Base-by-base conservation (phyloP, 2,113 vertebrate genomes). In the Gracilinanus agilis region DNA sequence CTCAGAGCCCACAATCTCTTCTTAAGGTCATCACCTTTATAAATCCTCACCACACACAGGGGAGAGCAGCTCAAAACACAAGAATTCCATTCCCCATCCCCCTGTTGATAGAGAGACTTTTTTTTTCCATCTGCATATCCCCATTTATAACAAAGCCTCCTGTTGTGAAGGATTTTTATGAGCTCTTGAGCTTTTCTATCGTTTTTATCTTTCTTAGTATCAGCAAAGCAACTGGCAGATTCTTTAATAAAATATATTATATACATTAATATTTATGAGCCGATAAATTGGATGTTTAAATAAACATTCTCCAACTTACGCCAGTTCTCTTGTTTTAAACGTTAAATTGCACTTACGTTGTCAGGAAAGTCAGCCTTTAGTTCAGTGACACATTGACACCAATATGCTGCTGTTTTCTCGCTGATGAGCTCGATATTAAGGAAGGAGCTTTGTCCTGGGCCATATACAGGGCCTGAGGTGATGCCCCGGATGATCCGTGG, bases 391-490 rank as follows among this genome's bases (percentile, higher is more conserved):
- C 99, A 98, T 97, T 98, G 98, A 98, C 99, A 99, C 99, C 99
- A 99, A 93, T 99, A 99, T 0, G 99, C 99, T 8, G 99, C 99
- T 0, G 99, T 99, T 97, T 99, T 99, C 97, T 99, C 99, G 2
- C 99, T 99, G 98, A 99, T 99, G 56, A 99, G 99, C 94, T 99
- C 99, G 24, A 99, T 99, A 97, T 99, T 99, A 58, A 99, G 98
- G 96, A 99, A 99, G 49, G 99, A 99, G 94, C 99, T 98, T 97
- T 99, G 99, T 83, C 99, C 99, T 0, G 99, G 99, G 91, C 99
- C 99, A 0, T 98, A 99, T 27, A 99, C 0, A 40, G 98, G 98
- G n/a, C 99, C 99, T 0, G 99, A 99, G 75, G 99, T 99, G 90
- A 98, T 99, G 34, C 99, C 99, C 94, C 99, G 99, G 91, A 99